Evolutionary conservation across 2,113 vertebrate genomes (phyloP), one percentile per base, ranked within the genome.

Genomic region (Rafetus swinhoei): DNA sequence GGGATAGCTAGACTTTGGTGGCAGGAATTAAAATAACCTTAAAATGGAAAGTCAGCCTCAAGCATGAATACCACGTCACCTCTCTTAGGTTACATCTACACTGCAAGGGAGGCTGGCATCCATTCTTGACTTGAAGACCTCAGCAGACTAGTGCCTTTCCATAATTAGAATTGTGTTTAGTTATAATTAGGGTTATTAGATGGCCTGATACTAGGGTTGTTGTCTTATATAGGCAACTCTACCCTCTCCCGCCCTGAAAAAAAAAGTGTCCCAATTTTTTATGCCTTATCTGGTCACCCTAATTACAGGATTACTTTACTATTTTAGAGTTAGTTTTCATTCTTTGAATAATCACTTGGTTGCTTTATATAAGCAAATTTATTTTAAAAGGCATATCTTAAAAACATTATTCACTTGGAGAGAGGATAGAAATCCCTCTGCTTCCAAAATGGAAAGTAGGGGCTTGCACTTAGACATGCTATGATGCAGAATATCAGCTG

Each of bases 291-390:
- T 72, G 32, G n/a, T 21, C 65, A 72, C 4, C 32, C 18, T 9
- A 89, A 50, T 50, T 82, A 35, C 22, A 84, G 27, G 59, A 3
- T 76, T 81, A 27, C 54, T 85, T 79, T 69, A 69, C 56, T 86
- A 86, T 92, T 88, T 59, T 83, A 88, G 59, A 82, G 16, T 74
- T 91, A 81, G 8, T 8, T 54, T 35, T 13, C n/a, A 65, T 5
- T 76, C 3, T 90, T 81, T 96, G 19, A 91, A 81, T 93, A 94
- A 83, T 93, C 16, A 83, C 72, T 85, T 86, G 2, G 5, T 90
- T 91, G 3, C 18, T 93, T 91, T 53, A 85, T 93, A 95, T 84
- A 95, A 69, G 45, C 1, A 88, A 60, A 60, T 77, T 83, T 87
- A 29, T 95, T 95, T 95, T 69, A 0, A 62, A 94, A 92, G 53